Evolutionary conservation across 2,888 invertebrate genomes (phyloP), one percentile per base, ranked within the genome.

Genomic region (Hirudinaria manillensis): DNA sequence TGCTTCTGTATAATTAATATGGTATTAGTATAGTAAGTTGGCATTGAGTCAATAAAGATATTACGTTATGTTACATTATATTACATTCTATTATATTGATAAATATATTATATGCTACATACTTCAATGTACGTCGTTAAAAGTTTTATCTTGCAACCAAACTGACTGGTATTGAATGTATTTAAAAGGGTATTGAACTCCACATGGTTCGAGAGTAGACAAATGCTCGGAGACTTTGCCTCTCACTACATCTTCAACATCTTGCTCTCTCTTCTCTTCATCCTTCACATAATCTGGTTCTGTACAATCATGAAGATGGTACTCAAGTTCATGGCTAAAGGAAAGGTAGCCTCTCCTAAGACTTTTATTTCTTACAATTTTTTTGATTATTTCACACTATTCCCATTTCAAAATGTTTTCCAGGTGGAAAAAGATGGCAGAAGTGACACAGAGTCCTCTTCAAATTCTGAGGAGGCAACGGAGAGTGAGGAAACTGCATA

Each of bases 131-230:
- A 38, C 10, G 45, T 45, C 16, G 10, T 45, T 45, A 16, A 10
- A 6, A n/a, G n/a, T 45, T 45, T 16, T 16, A 45, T 45, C 45
- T 16, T 45, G 45, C 3, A 45, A 45, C 16, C 16, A 45, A 45
- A 10, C 3, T 45, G 45, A 7, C 10, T 16, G 10, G 45, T 45
- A 16, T 45, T 16, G 16, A 10, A 45, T 45, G 45, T 32, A n/a
- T 72, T 55, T 65, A 72, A 29, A 87, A 91, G 91, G 91, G 91
- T 85, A 86, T 80, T 82, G 86, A 88, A 79, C 84, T 93, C 93
- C 83, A 92, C 94, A 56, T 88, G 91, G 51, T 89, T 94, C 82
- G 90, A 93, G 76, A 75, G 79, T 3, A 73, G 70, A 13, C 29
- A 74, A 0, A 76, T 77, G 29, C 74, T 80, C 19, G 82, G 82